Evolutionary conservation across 1,140 invertebrate species (phyloP).

Genomic region (Andricus grossulariae): DNA sequence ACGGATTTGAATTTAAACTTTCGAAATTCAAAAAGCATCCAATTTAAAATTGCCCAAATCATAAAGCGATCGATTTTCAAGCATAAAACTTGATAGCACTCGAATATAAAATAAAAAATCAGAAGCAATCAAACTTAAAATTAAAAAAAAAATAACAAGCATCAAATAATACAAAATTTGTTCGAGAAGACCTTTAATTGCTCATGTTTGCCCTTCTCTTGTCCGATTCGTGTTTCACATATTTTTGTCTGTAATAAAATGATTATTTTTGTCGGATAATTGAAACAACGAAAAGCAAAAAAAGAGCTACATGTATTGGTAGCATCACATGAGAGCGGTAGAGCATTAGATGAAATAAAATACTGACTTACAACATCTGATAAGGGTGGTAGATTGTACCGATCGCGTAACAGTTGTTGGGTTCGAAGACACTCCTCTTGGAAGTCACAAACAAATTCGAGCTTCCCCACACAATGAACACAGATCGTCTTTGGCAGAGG

Average conservation of each 20-base stretch:
- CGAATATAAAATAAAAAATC: not conserved
- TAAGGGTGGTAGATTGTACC: constrained; percentile 69
- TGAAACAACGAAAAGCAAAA: constrained; percentile 8
- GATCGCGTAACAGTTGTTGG: constrained; percentile 71
- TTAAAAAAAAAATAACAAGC: not conserved
- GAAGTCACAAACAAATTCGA: constrained; percentile 75
- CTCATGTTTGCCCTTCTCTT: not conserved
- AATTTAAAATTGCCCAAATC: no score
- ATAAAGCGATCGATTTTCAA: no score
- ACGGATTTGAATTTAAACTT: no score
- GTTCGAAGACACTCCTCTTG: constrained; percentile 75
- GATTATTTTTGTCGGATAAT: not conserved
- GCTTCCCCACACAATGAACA: constrained; percentile 74
- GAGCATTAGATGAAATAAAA: constrained; percentile 58
- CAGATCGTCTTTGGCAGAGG: constrained; percentile 73
- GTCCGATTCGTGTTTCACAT: not conserved
- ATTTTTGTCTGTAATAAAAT: not conserved
- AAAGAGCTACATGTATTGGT: constrained; percentile 1
- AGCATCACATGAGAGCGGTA: constrained; percentile 53
- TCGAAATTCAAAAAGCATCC: no score
- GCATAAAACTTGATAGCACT: not conserved
- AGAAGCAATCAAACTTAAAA: not conserved
- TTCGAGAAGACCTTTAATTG: constrained; percentile 2
- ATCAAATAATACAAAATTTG: not conserved
- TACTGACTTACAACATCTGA: constrained; percentile 70